A percentile compares a stretch with the other conserved stretches of the same genome.
Evolutionary conservation across 2,797 vertebrate genomes (phyloP).

Genomic region (Simalia tracyae): DNA sequence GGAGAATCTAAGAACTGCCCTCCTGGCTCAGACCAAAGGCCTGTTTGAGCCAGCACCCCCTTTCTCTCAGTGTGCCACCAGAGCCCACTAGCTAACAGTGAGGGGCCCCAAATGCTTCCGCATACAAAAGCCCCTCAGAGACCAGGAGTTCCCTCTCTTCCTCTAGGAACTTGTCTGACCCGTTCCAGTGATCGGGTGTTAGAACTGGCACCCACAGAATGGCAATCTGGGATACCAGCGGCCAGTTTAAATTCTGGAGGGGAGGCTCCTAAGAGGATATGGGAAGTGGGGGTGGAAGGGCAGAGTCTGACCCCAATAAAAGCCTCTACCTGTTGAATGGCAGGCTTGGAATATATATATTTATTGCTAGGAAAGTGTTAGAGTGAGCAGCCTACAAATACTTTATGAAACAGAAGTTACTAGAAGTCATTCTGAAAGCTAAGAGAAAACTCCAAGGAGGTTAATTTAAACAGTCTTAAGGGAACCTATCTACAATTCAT

Average conservation of each 20-base stretch:
- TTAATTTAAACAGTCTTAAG: neutral
- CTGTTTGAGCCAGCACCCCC: neutral
- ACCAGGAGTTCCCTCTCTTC: neutral
- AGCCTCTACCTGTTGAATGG: neutral
- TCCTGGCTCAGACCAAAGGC: too few species aligned
- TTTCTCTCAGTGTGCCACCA: neutral
- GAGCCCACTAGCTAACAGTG: neutral
- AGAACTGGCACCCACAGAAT: neutral
- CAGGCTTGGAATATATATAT: neutral
- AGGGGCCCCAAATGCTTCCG: neutral
- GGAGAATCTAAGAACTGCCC: too few species aligned
- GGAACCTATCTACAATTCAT: too few species aligned
- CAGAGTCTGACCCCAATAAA: neutral
- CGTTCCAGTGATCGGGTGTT: neutral
- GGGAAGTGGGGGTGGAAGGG: neutral
- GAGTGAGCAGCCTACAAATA: too few species aligned
- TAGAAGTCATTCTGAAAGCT: too few species aligned
- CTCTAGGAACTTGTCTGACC: neutral
- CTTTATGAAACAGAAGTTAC: neutral
- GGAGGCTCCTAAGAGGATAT: too few species aligned
- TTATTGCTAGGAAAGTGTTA: neutral
- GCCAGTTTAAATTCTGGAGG: neutral
- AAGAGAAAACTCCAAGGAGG: neutral
- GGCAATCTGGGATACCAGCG: neutral
- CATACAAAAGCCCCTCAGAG: neutral